A percentile compares a stretch with the other conserved stretches of the same genome.
Evolutionary conservation across 2,888 invertebrate species (phyloP).

Genomic region (Megastigmus dorsalis): DNA sequence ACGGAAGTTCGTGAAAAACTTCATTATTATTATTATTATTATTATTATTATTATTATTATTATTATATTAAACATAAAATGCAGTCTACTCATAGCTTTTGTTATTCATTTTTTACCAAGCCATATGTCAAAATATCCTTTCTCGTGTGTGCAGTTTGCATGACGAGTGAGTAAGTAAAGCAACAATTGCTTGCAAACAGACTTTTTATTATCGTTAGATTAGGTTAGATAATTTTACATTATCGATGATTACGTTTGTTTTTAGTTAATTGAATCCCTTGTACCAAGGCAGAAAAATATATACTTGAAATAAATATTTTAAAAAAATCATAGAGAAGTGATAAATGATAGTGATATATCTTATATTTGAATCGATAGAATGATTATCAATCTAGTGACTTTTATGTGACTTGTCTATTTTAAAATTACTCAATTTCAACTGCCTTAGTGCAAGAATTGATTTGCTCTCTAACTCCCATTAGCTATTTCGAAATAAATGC

Average conservation of each 20-base stretch:
- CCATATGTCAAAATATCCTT: background rate
- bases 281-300: slow-evolving; percentile 42
- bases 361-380: no score
- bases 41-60: slow-evolving; percentile 45
- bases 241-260: slow-evolving; percentile 42
- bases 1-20: slow-evolving; percentile 29
- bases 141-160: background rate
- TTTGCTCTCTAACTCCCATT: slow-evolving; percentile 23
- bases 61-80: slow-evolving; percentile 48
- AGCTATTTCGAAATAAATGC: slow-evolving; percentile 25
- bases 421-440: slow-evolving; percentile 8
- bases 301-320: slow-evolving; percentile 7
- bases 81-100: slow-evolving; percentile 33
- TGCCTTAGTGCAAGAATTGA: slow-evolving; percentile 25
- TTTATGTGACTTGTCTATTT: no score
- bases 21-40: slow-evolving; percentile 43
- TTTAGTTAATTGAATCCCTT: slow-evolving; percentile 40
- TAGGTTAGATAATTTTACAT: slow-evolving; percentile 52
- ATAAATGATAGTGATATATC: background rate
- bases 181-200: slow-evolving; percentile 38
- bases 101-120: slow-evolving; percentile 38
- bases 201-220: slow-evolving; percentile 43
- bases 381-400: slow-evolving; percentile 4
- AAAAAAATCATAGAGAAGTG: slow-evolving; percentile 1
- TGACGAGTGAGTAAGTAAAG: slow-evolving; percentile 34